Base-by-base conservation (phyloP, 2,797 vertebrate species). In the Ptychadena robeensis region DNA sequence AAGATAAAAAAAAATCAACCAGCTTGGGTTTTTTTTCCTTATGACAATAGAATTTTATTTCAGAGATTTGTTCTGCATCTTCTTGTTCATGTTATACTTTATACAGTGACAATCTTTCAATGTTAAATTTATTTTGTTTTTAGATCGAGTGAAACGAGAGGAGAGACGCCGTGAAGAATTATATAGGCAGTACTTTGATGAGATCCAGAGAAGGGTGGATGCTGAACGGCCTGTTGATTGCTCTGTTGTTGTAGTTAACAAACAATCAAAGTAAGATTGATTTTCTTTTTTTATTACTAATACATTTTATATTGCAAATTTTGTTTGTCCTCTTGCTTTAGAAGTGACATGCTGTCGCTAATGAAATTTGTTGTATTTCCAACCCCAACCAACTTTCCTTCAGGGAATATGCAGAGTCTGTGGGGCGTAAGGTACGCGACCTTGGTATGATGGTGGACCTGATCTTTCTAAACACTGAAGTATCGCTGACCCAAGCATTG, bases 401-500 rank as follows among this genome's bases (percentile, higher is more conserved):
- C 87, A 96, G 98, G 94, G 97, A 99, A 89, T 99, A 99, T 65
- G 98, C 98, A 0, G 98, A 99, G 89, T 97, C 96, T 0, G 97
- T 99, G 70, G 98, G 98, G 30, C 91, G 98, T 63, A 98, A 98
- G 86, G 95, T 98, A 31, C 95, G 97, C 38, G 98, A 99, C 86
- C 88, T 98, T 71, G 98, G 98, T 79, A 98, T 99, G 97, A 96
- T 99, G 38, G 98, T 99, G 89, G 98, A 99, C 90, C 93, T 99
- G 87, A 99, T 99, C 91, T 99, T 99, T 90, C 96, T 99, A 86
- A 99, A 99, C 92, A 98, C 97, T 0, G 98, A 99, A 85, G 97
- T 99, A 85, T 99, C 97, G 0, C 91, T 99, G 61, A 96, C 96
- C 0, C 98, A 99, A 90, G 98, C 98, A 0, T 92, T 99, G 88